Evolutionary conservation across 2,113 vertebrate species (phyloP).

Genomic region (Nymphicus hollandicus): DNA sequence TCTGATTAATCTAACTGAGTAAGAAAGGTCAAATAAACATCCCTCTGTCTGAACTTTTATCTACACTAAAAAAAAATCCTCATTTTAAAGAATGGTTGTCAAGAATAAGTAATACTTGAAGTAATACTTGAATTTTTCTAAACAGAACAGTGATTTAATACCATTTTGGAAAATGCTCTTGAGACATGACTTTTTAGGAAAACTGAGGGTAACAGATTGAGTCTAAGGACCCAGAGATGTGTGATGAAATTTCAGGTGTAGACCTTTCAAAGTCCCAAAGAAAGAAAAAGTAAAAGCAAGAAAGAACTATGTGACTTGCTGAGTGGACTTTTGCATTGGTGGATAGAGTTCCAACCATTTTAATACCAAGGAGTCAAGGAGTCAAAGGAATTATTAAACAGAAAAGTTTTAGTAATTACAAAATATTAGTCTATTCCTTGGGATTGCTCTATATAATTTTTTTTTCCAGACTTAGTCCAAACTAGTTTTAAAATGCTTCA

Average conservation of each 20-base stretch:
- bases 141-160: background rate
- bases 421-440: background rate
- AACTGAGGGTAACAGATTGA: background rate
- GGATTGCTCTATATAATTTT: background rate
- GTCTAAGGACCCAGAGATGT: background rate
- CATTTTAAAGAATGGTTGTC: background rate
- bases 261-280: background rate
- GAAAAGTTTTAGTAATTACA: background rate
- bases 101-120: background rate
- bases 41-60: background rate
- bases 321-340: background rate
- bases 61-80: background rate
- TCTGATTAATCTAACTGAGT: slow-evolving; percentile 58
- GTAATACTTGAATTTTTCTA: background rate
- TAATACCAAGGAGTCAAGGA: background rate
- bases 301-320: background rate
- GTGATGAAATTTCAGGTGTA: background rate
- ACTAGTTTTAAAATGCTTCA: background rate
- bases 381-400: background rate
- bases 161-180: background rate
- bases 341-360: background rate
- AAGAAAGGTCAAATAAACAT: slow-evolving; percentile 36
- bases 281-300: background rate
- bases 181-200: background rate
- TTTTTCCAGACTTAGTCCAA: background rate